Evolutionary conservation across 1,140 invertebrate genomes (phyloP), one percentile per base, ranked within the genome.

Genomic region (Zaprionus taronus): DNA sequence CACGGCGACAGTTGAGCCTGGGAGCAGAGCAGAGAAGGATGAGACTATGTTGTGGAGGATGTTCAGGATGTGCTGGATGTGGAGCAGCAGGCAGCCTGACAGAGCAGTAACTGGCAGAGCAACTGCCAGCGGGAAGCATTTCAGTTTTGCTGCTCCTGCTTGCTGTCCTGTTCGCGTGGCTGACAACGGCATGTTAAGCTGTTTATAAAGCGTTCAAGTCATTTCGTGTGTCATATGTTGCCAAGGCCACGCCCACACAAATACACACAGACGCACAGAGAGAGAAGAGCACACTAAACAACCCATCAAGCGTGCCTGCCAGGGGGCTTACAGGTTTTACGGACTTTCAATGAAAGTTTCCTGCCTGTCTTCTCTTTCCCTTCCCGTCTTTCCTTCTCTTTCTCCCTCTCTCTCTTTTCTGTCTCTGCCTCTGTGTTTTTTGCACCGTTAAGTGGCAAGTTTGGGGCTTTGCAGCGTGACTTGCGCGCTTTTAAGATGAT

Each of bases 131-230:
- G 36, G 44, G 41, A 24, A 55, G 66, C 55, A 64, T 83, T 78
- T 71, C 75, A 71, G 72, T 72, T 86, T 76, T 69, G 24, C 61
- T 47, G 77, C 14, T 51, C 14, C 24, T 15, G 15, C 41, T 49
- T 51, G 14, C n/a, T n/a, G 12, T 15, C 9, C 41, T 49, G 22
- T 67, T 79, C 56, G 79, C 71, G 72, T 87, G 65, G 72, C 80
- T 87, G 77, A 80, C 83, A 82, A 73, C 66, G 83, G 81, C 71
- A 87, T 87, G 81, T 87, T 87, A 84, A 87, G 84, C 84, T 83
- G 72, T 84, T 89, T 87, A 80, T 79, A 89, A 89, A 87, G 84
- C 81, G 84, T 72, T 81, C 65, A 75, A 79, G 70, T 87, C 74
- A 79, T 84, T 83, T 75, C 67, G 70, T 69, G 70, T 69, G 57